Evolutionary conservation across 92 coral and sea anemone genomes (phyloP).

Genomic region (Siderastrea siderea): DNA sequence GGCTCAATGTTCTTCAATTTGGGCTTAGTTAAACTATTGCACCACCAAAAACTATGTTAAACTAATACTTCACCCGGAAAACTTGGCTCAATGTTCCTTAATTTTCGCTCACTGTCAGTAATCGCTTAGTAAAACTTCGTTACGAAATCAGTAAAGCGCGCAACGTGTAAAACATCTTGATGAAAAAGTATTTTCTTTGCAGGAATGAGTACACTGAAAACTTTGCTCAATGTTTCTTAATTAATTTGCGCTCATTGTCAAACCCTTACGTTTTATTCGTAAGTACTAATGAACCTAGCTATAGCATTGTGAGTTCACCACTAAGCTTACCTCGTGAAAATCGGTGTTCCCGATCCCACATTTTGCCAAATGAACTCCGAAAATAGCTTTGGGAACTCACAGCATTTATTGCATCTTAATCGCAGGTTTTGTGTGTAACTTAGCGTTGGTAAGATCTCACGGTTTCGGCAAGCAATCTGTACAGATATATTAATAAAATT

Average conservation of each 20-base stretch:
- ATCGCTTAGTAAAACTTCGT: no score
- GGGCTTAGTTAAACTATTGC: no score
- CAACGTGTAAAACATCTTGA: background rate
- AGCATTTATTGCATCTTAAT: background rate
- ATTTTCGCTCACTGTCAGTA: no score
- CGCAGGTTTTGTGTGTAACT: background rate
- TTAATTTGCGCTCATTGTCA: constrained; percentile 8
- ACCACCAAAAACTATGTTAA: no score
- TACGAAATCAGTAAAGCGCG: no score
- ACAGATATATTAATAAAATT: constrained; percentile 7
- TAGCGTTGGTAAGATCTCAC: constrained; percentile 14
- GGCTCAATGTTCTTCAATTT: no score
- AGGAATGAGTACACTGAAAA: background rate
- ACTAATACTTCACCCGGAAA: no score
- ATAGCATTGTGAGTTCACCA: background rate
- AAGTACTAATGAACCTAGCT: background rate
- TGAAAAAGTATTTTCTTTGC: background rate
- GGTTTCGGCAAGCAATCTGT: constrained; percentile 14
- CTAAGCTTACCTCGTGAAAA: constrained; percentile 9
- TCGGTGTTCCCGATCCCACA: background rate
- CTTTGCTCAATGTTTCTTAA: background rate
- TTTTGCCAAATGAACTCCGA: background rate
- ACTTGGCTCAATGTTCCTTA: no score
- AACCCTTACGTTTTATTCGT: background rate
- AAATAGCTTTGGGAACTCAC: background rate